Percentiles rank a stretch among this genome's conserved stretches.
phyloP scores from a whole-genome alignment of 1,140 invertebrate genomes.

The Cydia strobilella region DNA sequence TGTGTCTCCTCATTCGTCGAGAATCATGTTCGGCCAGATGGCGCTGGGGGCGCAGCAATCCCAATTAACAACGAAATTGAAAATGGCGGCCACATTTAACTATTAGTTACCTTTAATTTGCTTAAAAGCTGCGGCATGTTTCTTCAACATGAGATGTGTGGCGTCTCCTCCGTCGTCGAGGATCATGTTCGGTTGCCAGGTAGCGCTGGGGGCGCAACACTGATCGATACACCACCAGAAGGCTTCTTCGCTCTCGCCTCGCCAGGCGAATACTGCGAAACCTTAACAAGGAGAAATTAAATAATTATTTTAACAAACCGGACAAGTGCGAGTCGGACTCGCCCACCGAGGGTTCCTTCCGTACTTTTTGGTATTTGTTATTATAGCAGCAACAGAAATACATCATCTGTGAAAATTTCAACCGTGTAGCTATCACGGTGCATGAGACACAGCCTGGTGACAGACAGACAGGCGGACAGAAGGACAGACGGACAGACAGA shows the following conservation, averaged over 20 bases:
- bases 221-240: slow-evolving; percentile 99
- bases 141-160: slow-evolving; percentile 98
- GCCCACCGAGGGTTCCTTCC: no score
- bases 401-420: no score
- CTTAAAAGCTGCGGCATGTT: slow-evolving; percentile 97
- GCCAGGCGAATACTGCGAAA: slow-evolving; percentile 96
- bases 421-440: no score
- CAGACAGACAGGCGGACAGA: no score
- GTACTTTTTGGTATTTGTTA: no score
- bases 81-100: not conserved
- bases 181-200: slow-evolving; percentile 95
- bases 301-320: no score
- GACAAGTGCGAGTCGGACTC: no score
- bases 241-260: slow-evolving; percentile 97
- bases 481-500: no score
- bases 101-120: slow-evolving; percentile 81
- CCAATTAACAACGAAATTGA: not conserved
- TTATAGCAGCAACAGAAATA: no score
- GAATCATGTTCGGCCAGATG: slow-evolving; percentile 92
- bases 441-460: no score
- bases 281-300: slow-evolving; percentile 55
- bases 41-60: slow-evolving; percentile 93
- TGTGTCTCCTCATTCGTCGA: slow-evolving; percentile 99
- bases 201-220: slow-evolving; percentile 91
- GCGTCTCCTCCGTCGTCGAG: slow-evolving; percentile 98